Conservation (phyloP, 2,797 vertebrate genomes). For the Lacerta viridis region DNA sequence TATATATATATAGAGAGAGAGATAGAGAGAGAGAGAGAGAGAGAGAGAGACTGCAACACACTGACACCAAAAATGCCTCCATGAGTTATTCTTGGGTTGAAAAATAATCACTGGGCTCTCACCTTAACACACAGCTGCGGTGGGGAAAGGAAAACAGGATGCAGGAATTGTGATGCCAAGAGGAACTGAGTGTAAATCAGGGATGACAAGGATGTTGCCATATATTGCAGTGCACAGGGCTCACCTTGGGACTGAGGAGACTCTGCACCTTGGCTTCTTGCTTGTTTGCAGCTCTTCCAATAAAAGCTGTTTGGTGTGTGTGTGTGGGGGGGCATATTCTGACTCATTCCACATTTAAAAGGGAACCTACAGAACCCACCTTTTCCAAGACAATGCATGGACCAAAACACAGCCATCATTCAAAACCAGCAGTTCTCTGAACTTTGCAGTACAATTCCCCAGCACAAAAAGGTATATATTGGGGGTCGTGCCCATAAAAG, state of each 20-base stretch:
- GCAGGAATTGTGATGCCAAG: slow-evolving; percentile 35
- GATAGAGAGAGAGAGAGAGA: not conserved
- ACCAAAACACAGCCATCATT: not conserved
- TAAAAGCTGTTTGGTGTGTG: slow-evolving; percentile 33
- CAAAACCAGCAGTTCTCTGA: not conserved
- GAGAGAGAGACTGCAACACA: not conserved
- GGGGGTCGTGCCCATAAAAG: not conserved
- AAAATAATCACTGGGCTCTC: slow-evolving; percentile 56
- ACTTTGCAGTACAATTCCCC: not conserved
- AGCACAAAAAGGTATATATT: not conserved
- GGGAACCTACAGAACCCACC: not conserved
- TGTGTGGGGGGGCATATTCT: too few relatives aligned
- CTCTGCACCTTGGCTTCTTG: not conserved
- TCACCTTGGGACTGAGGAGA: slow-evolving; percentile 58
- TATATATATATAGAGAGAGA: not conserved
- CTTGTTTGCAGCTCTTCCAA: not conserved
- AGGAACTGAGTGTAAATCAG: slow-evolving; percentile 55
- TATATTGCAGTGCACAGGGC: slow-evolving; percentile 43
- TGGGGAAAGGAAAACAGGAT: slow-evolving; percentile 69
- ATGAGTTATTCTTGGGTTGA: slow-evolving; percentile 58
- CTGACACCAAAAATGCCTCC: slow-evolving; percentile 19
- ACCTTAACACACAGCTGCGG: slow-evolving; percentile 55
- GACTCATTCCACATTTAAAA: not conserved
- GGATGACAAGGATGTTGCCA: slow-evolving; percentile 54
- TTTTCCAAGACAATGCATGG: not conserved